Evolutionary conservation across 2,888 invertebrate species (phyloP), one percentile per base, ranked within the genome.

Genomic region (Chrysomela aeneicollis): DNA sequence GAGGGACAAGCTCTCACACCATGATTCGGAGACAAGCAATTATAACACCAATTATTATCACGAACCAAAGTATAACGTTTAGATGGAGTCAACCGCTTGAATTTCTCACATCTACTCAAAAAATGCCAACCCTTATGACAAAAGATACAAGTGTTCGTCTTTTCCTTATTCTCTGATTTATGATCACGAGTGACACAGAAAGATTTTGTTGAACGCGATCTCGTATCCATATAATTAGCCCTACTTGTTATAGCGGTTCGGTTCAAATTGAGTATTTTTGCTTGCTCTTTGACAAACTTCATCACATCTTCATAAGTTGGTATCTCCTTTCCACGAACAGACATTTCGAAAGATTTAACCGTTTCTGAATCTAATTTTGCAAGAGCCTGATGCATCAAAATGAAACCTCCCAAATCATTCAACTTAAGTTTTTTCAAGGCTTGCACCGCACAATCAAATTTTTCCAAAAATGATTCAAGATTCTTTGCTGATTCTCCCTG

Each of bases 381-480:
- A 15, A 61, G 46, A 19, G 61, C 61, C 19, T 30, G 35, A 53
- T 53, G 46, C 19, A 37, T 18, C 8, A 61, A 53, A 46, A 61
- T 53, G 19, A 49, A 49, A 49, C 19, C 19, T 19, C 19, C 19
- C 19, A 49, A 49, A 49, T 49, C 22, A 1, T 10, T 8, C 2
- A 49, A 19, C 12, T 49, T 12, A 3, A 18, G n/a, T 2, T 49
- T 49, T 19, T 49, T 49, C 19, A 49, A 19, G 19, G 49, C 60
- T 4, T 19, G 32, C 8, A 60, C 42, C 9, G 64, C 60, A 6
- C 50, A n/a, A 37, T 64, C 55, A 37, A 60, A 59, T 26, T 55
- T 64, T 30, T 64, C 64, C 30, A 59, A 59, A 63, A 63, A 63
- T 32, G 21, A 30, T 32, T 54, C 52, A 2, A 64, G 50, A 55